Evolutionary conservation across 2,888 invertebrate genomes (phyloP).

Genomic region (Drosophila parthenogenetica): DNA sequence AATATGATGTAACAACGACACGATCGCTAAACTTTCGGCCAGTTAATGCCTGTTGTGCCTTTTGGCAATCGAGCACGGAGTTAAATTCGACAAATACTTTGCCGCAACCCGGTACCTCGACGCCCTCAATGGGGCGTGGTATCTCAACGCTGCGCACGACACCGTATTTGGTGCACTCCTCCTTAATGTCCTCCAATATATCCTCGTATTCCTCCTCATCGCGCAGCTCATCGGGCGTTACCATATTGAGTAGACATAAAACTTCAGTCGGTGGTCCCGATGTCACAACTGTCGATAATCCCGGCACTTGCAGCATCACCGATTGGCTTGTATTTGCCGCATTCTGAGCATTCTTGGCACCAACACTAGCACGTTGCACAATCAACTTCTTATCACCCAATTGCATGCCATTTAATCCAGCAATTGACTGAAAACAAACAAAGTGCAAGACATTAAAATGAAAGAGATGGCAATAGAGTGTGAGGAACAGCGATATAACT

Average conservation of each 20-base stretch:
- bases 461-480: background rate
- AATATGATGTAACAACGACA: slow-evolving; percentile 99
- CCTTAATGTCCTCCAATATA: slow-evolving; percentile 98
- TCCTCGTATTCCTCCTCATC: slow-evolving; percentile 99
- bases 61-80: slow-evolving; percentile 97
- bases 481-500: slow-evolving; percentile 34
- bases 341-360: slow-evolving; percentile 95
- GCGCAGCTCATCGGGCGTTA: slow-evolving; percentile 97
- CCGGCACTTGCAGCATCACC: slow-evolving; percentile 87
- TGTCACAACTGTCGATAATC: slow-evolving; percentile 94
- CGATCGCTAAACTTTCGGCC: slow-evolving; percentile 99
- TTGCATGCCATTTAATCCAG: slow-evolving; percentile 99
- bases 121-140: slow-evolving; percentile 97
- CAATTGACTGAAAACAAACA: slow-evolving; percentile 91
- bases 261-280: slow-evolving; percentile 98
- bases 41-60: slow-evolving; percentile 98
- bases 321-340: slow-evolving; percentile 86
- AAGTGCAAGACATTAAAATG: background rate
- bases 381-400: slow-evolving; percentile 99
- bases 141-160: slow-evolving; percentile 98
- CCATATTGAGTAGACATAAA: slow-evolving; percentile 98
- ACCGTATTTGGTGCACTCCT: slow-evolving; percentile 99
- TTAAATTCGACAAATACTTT: slow-evolving; percentile 99
- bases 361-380: slow-evolving; percentile 98
- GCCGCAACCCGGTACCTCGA: slow-evolving; percentile 98